Percentiles rank a stretch among this genome's conserved stretches.
phyloP scores from a whole-genome alignment of 2,888 invertebrate species.

The Branchellion lobata region DNA sequence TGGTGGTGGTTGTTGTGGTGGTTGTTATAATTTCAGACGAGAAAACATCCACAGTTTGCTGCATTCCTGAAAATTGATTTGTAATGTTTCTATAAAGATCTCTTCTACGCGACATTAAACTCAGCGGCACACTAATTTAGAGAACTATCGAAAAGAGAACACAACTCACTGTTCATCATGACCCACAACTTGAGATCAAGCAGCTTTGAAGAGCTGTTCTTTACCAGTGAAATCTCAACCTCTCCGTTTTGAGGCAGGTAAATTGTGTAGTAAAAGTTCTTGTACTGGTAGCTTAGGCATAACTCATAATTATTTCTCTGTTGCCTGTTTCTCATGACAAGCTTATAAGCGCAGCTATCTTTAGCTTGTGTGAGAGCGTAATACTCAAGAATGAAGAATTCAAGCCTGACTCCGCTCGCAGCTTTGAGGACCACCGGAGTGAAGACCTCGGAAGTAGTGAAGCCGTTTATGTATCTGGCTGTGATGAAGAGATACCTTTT shows the following conservation, averaged over 20 bases:
- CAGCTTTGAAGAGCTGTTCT: neutral
- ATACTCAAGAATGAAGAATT: neutral
- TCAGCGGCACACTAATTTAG: neutral
- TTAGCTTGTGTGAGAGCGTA: slow-evolving; percentile 13
- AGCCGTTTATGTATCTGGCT: neutral
- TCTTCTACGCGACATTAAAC: too few species aligned
- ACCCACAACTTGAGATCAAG: slow-evolving; percentile 25
- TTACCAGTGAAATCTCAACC: neutral
- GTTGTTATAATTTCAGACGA: neutral
- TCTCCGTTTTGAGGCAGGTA: neutral
- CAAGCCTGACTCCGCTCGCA: neutral
- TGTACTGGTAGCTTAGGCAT: neutral
- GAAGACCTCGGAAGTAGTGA: neutral
- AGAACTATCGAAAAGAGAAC: neutral
- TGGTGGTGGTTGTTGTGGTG: neutral
- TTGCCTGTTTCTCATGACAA: neutral
- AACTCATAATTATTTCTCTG: neutral
- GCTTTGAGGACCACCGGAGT: neutral
- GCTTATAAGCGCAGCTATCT: neutral
- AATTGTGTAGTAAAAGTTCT: neutral
- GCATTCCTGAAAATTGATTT: neutral
- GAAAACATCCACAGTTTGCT: too few species aligned
- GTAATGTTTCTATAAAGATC: neutral
- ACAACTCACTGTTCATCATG: slow-evolving; percentile 8
- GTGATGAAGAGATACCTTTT: neutral